Percentiles rank a stretch among this genome's conserved stretches.
Evolutionary conservation across 2,888 invertebrate species (phyloP).

Genomic region (Epicampocera succincta): DNA sequence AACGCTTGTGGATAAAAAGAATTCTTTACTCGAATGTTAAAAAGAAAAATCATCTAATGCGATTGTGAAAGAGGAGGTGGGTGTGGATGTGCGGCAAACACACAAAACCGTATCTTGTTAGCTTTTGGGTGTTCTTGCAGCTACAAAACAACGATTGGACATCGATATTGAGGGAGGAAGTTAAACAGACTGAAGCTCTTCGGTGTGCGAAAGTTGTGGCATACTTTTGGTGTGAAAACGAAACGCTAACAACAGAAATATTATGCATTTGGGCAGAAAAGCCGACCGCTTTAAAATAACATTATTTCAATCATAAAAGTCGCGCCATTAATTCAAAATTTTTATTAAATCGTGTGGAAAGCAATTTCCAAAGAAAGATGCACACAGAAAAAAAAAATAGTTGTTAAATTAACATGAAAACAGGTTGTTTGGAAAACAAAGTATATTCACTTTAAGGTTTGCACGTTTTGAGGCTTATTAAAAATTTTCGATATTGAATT

Average conservation of each 20-base stretch:
- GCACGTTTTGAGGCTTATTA: no score
- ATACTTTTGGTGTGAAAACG: conserved; percentile 61
- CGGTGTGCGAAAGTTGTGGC: conserved; percentile 67
- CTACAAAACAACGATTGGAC: neutral
- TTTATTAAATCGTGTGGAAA: conserved; percentile 31
- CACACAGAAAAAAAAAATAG: no score
- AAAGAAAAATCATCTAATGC: neutral
- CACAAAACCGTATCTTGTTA: conserved; percentile 4
- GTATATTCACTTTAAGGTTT: no score
- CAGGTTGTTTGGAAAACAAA: no score
- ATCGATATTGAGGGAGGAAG: conserved; percentile 40
- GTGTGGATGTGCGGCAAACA: neutral
- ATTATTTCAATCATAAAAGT: conserved; percentile 1
- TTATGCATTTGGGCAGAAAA: conserved; percentile 35
- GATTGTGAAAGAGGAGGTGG: neutral
- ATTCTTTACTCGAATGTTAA: neutral
- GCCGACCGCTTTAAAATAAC: conserved; percentile 45
- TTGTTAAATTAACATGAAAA: no score
- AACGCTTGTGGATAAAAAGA: conserved; percentile 57
- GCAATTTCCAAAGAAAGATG: no score
- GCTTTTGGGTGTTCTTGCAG: conserved; percentile 27
- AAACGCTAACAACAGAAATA: conserved; percentile 31
- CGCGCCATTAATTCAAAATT: conserved; percentile 58
- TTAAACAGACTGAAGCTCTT: conserved; percentile 26
- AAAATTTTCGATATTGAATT: no score